Base-by-base conservation (phyloP, 2,113 vertebrate species). In the Vicugna pacos region DNA sequence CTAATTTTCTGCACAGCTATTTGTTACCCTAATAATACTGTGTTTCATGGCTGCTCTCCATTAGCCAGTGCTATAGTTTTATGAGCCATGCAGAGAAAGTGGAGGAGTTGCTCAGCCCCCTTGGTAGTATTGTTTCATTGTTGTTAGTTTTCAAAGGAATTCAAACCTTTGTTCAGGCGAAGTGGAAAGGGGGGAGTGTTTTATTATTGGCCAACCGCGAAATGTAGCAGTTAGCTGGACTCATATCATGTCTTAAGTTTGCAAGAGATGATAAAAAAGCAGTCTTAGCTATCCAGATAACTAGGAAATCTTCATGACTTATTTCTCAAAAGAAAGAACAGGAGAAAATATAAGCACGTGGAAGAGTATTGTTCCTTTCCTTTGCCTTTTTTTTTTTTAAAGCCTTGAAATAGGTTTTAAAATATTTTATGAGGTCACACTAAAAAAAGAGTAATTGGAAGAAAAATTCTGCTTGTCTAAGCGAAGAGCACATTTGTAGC, bases 391-490 rank as follows among this genome's bases (percentile, higher is more conserved):
- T 42, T 42, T 42, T 42, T 42, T 42, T 42, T 42, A 97, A 98
- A 92, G 42, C 48, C 84, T 97, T 98, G 97, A 99, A 98, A 98
- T 99, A 98, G 96, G 95, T 97, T 98, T 98, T 96, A 98, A 99
- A 99, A 98, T 94, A 98, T 98, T 98, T 98, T 98, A 99, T 99
- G 98, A 98, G 98, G 98, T 98, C 98, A 98, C 96, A 97, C 97
- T 97, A 95, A 98, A 98, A 96, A 98, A 98, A 98, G 98, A 99
- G 97, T 99, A 99, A 99, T 99, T 99, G 98, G 98, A 99, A 99
- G 98, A 99, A 99, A 99, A 99, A 99, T 98, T 99, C 98, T 99
- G 98, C 99, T 99, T 98, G 98, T 98, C 98, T 99, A 99, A 99
- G 98, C 83, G 84, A 98, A 98, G 98, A 99, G 98, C 98, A 98